Base-by-base conservation (phyloP, 2,113 vertebrate genomes). In the Petroica traversi region DNA sequence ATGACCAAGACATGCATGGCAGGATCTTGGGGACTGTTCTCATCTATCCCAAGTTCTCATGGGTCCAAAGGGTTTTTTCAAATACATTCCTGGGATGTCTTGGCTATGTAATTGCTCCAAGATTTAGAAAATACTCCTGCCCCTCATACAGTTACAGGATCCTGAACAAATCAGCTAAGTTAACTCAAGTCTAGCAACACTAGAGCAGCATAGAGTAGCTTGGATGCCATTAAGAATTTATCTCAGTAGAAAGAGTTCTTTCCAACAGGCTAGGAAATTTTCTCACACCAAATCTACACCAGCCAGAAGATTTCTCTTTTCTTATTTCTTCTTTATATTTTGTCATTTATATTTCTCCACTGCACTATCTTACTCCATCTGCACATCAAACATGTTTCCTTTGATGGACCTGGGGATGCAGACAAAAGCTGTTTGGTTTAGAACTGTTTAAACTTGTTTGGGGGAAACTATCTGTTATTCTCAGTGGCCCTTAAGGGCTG, bases 361-460 rank as follows among this genome's bases (percentile, higher is more conserved):
- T 93, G 40, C 17, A 48, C 43, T 85, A 36, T 55, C 41, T 92
- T 88, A 46, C 31, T 95, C 51, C 38, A 62, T n/a, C 66, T 40
- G 69, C 59, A 94, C 54, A 78, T 93, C 67, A 87, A 78, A 85
- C 5, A 15, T 62, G 25, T 49, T 41, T 84, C 64, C 75, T 85
- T 59, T 89, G 85, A 79, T 73, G 49, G 85, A 89, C 62, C 66
- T 88, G 74, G 75, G 71, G 38, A 79, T 76, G 66, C 71, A 93
- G 87, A 91, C 41, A 85, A 93, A 91, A 89, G 63, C 52, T 71
- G 51, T 80, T 95, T 92, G 46, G 11, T 96, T 96, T 96, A 91
- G 88, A 95, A 63, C 67, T 58, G 46, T 62, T 92, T 74, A 94
- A 84, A 66, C 43, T 77, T 90, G 29, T 93, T 16, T 62, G 6